These are phyloP conservation scores for Ctenosaura bakeri DNA, from an alignment of 2,797 vertebrate genomes.

Conservation along the genomic window DNA sequence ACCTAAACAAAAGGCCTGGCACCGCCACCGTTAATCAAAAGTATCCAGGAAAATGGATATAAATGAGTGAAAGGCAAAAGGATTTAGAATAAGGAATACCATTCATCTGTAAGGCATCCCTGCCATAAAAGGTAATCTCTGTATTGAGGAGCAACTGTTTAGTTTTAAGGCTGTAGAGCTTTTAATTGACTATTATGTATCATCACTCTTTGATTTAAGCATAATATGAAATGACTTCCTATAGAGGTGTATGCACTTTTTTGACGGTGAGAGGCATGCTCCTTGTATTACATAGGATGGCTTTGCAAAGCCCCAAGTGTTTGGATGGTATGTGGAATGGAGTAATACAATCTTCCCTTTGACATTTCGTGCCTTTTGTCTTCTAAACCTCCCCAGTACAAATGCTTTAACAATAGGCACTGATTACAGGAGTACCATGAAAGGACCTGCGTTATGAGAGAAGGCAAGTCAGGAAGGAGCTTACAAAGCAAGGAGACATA, in stretches of 20 bases:
- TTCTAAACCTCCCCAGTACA: conserved; percentile 56
- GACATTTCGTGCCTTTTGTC: conserved; percentile 61
- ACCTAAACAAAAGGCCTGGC: neutral
- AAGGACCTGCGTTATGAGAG: conserved; percentile 52
- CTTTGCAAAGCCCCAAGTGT: conserved; percentile 12
- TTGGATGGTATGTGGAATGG: conserved; percentile 40
- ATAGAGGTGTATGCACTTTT: conserved; percentile 28
- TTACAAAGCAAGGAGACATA: conserved; percentile 27
- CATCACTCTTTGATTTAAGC: conserved; percentile 46
- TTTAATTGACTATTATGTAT: conserved; percentile 52
- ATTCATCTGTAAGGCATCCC: conserved; percentile 25
- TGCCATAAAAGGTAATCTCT: conserved; percentile 21
- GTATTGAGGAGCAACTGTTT: conserved; percentile 38
- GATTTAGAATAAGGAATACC: neutral
- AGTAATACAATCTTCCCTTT: conserved; percentile 58
- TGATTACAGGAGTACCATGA: conserved; percentile 57
- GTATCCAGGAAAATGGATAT: conserved; percentile 1
- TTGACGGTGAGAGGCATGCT: conserved; percentile 52
- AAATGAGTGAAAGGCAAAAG: neutral
- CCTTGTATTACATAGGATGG: conserved; percentile 43
- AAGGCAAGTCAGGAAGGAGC: conserved; percentile 56
- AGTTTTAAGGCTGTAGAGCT: conserved; percentile 31
- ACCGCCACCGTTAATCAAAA: neutral
- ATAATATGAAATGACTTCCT: conserved; percentile 49
- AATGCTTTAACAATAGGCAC: conserved; percentile 59